Conservation (phyloP, 2,113 vertebrate species). For the Uropsilus gracilis region DNA sequence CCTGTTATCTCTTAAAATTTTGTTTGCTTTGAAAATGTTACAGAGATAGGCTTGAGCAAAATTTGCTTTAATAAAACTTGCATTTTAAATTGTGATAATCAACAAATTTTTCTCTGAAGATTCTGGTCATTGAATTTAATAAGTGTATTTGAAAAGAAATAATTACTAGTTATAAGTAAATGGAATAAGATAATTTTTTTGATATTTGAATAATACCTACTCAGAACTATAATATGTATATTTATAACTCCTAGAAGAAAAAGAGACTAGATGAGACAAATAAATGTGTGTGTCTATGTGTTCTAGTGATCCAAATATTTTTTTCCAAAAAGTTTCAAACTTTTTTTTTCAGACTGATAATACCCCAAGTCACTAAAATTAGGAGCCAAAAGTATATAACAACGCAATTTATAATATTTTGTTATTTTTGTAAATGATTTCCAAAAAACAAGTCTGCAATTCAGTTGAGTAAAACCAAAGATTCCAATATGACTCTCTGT, state of each 20-base stretch:
- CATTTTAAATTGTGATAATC: not conserved
- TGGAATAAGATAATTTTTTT: too few relatives aligned
- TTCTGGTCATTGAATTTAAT: not conserved
- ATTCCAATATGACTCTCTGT: conserved; percentile 76
- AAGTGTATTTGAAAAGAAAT: not conserved
- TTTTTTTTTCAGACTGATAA: not conserved
- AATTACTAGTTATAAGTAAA: not conserved
- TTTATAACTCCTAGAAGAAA: not conserved
- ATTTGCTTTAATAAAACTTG: not conserved
- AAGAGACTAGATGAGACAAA: not conserved
- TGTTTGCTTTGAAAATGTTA: not conserved
- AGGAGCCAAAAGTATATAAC: not conserved
- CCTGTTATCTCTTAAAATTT: not conserved
- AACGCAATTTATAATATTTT: not conserved
- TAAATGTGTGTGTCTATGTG: not conserved
- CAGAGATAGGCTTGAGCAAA: not conserved
- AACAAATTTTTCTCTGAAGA: not conserved
- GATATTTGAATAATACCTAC: too few relatives aligned
- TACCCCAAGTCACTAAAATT: conserved; percentile 9
- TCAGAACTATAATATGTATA: not conserved
- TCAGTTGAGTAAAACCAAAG: conserved; percentile 63
- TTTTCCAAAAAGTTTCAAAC: not conserved
- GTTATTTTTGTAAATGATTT: not conserved
- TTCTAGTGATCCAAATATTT: not conserved
- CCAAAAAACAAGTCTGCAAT: not conserved